Base-by-base conservation (phyloP, 2,888 invertebrate genomes). In the Diaperis boleti region DNA sequence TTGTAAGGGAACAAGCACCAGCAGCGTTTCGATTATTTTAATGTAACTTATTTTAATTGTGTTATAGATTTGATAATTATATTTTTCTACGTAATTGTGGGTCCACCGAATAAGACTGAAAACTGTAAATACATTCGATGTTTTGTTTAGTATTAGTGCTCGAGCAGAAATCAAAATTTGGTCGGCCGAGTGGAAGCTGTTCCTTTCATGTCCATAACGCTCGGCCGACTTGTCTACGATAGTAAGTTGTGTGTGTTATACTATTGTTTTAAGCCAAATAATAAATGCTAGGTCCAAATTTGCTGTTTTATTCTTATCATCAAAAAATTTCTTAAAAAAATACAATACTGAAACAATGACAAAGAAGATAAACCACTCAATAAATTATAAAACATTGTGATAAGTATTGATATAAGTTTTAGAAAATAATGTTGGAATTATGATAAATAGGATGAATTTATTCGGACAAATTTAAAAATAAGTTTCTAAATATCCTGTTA, bases 21-120 rank as follows among this genome's bases (percentile, higher is more conserved):
- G 26, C 26, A 1, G 8, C 26, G 3, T 26, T 26, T 26, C n/a
- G 26, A 26, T 26, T 26, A 26, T 35, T 20, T 50, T 3, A 45
- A 45, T 10, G 18, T 42, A 55, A 55, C 41, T 55, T 55, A 42
- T 42, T 55, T 54, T 37, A n/a, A n/a, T 47, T 33, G 33, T 14
- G 31, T 18, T 37, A 22, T 45, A 45, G 11, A n/a, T 26, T 55
- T 56, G 44, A n/a, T n/a, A n/a, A n/a, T 45, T 45, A 56, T 56
- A 56, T 56, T 56, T 56, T 56, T 56, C 13, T 56, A 56, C 44
- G 13, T 45, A 26, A 26, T 62, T 65, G 70, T 64, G 74, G 74
- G 76, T 69, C 75, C 76, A 75, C 55, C 54, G 70, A 65, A 68
- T 63, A 75, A 75, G 76, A 76, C 76, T 76, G 76, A 45, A n/a